Evolutionary conservation across 2,797 vertebrate genomes (phyloP), one percentile per base, ranked within the genome.

Genomic region (Allobates femoralis): DNA sequence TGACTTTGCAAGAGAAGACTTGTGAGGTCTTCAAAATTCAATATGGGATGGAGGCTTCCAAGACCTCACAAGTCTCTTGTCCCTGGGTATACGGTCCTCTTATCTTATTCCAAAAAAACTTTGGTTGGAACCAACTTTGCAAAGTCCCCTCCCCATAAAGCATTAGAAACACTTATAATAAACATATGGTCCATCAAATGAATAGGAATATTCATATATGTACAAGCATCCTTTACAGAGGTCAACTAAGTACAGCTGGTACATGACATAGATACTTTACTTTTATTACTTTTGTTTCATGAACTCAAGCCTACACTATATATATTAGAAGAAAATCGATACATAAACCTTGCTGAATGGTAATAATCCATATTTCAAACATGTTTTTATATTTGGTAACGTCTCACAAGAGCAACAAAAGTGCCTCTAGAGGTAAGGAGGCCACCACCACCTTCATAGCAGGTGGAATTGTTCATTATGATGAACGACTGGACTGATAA

Each of bases 21-120:
- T 88, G 86, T 88, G 86, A 50, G 86, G 86, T 88, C 86, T 83
- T 41, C 30, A 79, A 84, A 83, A 56, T 56, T 32, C 34, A 64
- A 79, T 84, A 53, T 74, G 64, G 32, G 76, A 73, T 28, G 32
- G 19, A 79, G 60, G 26, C 37, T 66, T 73, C 60, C 62, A 56
- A 66, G 76, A 80, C 81, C 86, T 84, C 86, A 87, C 81, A 87
- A 79, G 67, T 51, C 67, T 79, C 64, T 8, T 71, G 30, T 75
- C 41, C 23, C 15, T 46, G 62, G 16, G 37, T 67, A 21, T 21
- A 67, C 34, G 51, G 28, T 71, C 56, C 21, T 86, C 64, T 87
- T 51, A 84, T 84, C 81, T 84, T 50, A 26, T 37, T 74, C 81
- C 86, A 87, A 26, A 55, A 69, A 28, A 58, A 46, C 19, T 46